Evolutionary conservation across 2,797 vertebrate species (phyloP), one percentile per base, ranked within the genome.

Genomic region (Malurus splendens): DNA sequence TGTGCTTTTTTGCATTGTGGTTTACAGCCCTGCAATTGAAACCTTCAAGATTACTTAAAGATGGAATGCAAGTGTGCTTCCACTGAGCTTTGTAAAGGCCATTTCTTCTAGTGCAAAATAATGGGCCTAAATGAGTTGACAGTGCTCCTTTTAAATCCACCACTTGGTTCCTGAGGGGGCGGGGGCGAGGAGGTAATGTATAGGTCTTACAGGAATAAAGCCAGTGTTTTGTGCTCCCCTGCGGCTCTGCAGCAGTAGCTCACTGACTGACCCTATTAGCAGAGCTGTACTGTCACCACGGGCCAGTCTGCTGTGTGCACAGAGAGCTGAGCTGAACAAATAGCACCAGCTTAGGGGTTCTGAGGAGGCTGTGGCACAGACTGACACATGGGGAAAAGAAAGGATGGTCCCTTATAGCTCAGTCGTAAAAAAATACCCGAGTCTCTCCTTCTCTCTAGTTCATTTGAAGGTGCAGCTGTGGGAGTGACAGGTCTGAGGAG

Each of bases 191-290:
- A 89, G 55, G 90, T 93, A 91, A 90, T 87, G 92, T 92, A 90
- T 88, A 90, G 91, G 86, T 95, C 90, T 95, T 91, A 59, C 36
- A 95, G 94, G 92, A 95, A 95, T 93, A 92, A 90, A 93, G 93
- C 9, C 87, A 48, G 75, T 92, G 89, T 93, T 93, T 90, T 92
- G 81, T 92, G 91, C 74, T 96, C 93, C 94, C 92, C 90, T 71
- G 86, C 15, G 65, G 90, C 92, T 89, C 74, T 91, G 90, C 86
- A 91, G 87, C 85, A 71, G 92, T 87, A 77, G 92, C 92, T 95
- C 89, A 52, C 85, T 92, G 93, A 45, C 90, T 88, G 88, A 91
- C 93, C 93, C 85, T 87, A 77, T 92, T 94, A 93, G 91, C 87
- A 55, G 83, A 75, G 82, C 77, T 2, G 6, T 50, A 74, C 90